phyloP scores from a whole-genome alignment of 1,140 invertebrate species.

The Thereuonema tuberculata region DNA sequence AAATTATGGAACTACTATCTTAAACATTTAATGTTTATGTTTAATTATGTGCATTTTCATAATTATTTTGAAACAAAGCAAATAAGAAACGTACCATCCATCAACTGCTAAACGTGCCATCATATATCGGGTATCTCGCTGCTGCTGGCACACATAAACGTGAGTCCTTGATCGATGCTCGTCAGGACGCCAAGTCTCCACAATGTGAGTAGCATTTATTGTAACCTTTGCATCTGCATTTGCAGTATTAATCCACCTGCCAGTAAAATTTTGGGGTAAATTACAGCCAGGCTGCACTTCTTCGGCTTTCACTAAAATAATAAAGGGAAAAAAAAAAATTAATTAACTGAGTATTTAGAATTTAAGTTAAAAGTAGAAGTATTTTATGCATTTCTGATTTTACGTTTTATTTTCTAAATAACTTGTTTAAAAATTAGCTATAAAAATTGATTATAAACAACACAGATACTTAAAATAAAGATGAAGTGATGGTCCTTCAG shows the following conservation, averaged over 20 bases:
- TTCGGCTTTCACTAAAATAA: conserved; percentile 54
- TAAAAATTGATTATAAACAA: too few species aligned
- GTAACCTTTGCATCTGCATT: conserved; percentile 86
- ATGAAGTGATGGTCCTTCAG: too few species aligned
- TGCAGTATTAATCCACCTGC: conserved; percentile 92
- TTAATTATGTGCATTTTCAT: too few species aligned
- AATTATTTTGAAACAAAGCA: too few species aligned
- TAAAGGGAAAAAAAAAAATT: conserved; percentile 13
- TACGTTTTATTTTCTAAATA: too few species aligned
- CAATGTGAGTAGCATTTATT: conserved; percentile 92
- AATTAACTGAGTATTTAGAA: conserved; percentile 15
- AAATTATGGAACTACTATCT: too few species aligned
- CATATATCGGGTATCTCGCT: conserved; percentile 73
- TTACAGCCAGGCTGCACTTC: conserved; percentile 78
- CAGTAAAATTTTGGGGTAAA: conserved; percentile 82
- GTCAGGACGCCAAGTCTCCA: conserved; percentile 88
- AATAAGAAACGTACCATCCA: conserved; percentile 81
- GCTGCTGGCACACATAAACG: conserved; percentile 87
- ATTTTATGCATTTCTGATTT: too few species aligned
- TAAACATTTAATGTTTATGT: too few species aligned
- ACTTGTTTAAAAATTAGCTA: too few species aligned
- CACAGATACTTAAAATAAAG: too few species aligned
- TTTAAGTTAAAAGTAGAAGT: too few species aligned
- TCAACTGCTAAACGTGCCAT: conserved; percentile 92
- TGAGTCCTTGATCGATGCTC: conserved; percentile 70